These are phyloP conservation scores for Leucosticte australis DNA, from an alignment of 2,113 vertebrate genomes.

Conservation along the genomic window DNA sequence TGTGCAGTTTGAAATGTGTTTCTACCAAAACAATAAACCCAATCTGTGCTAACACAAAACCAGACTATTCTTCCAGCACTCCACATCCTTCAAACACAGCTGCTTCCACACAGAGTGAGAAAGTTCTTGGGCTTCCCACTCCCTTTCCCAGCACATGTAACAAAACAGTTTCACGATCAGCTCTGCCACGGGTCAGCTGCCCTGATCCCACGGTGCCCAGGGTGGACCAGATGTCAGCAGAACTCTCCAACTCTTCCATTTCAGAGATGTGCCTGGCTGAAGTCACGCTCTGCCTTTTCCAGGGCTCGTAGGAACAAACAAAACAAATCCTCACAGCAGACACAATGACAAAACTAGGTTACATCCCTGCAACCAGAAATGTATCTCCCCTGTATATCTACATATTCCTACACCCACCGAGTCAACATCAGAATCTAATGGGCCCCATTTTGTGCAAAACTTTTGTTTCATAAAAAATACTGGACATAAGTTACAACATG, in stretches of 20 bases:
- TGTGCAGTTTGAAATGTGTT: not conserved
- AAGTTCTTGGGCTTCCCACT: not conserved
- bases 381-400: not conserved
- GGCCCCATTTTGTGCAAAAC: not conserved
- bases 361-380: not conserved
- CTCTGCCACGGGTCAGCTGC: not conserved
- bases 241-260: not conserved
- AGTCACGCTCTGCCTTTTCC: not conserved
- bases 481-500: not conserved
- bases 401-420: not conserved
- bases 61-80: not conserved
- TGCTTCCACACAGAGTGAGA: not conserved
- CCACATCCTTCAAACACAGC: not conserved
- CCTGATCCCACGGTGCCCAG: not conserved
- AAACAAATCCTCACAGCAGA: not conserved
- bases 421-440: not conserved
- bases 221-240: fast-evolving
- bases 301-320: not conserved
- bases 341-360: not conserved
- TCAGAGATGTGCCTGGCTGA: not conserved
- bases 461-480: not conserved
- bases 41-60: not conserved
- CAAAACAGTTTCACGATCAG: fast-evolving
- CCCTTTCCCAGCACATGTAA: not conserved
- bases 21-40: not conserved